Conservation (phyloP, 2,797 vertebrate species). For the Sebastes taczanowskii region DNA sequence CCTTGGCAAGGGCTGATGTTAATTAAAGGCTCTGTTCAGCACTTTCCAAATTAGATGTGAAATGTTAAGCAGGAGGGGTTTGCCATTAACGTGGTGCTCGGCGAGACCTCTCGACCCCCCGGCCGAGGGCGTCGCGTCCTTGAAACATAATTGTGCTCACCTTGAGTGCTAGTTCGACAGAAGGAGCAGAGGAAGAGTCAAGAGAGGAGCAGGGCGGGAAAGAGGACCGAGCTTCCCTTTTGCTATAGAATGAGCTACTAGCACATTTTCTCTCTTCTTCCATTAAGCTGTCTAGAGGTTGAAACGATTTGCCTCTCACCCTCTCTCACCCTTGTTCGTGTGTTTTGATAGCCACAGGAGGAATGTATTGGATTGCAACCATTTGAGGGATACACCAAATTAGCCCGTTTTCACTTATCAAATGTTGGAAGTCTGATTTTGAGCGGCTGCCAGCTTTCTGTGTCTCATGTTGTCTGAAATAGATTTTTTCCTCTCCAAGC, state of each 20-base stretch:
- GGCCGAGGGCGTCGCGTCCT: constrained; percentile 56
- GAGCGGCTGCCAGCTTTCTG: constrained; percentile 72
- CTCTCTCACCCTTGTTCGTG: constrained; percentile 23
- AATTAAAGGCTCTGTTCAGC: constrained; percentile 76
- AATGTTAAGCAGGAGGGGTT: constrained; percentile 72
- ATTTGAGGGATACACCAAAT: constrained; percentile 66
- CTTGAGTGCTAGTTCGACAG: constrained; percentile 52
- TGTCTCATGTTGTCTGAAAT: constrained; percentile 67
- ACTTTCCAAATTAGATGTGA: constrained; percentile 76
- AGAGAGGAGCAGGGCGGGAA: constrained; percentile 21
- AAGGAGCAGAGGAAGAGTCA: constrained; percentile 17
- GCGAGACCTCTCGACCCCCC: constrained; percentile 47
- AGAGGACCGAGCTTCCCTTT: constrained; percentile 18
- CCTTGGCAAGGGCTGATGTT: constrained; percentile 58
- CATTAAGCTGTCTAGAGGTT: constrained; percentile 50
- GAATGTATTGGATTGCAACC: constrained; percentile 66
- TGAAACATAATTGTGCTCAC: constrained; percentile 71
- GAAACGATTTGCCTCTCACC: constrained; percentile 50
- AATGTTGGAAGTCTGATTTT: constrained; percentile 65
- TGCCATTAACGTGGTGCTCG: constrained; percentile 42
- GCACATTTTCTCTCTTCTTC: constrained; percentile 22
- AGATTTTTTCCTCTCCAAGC: constrained; percentile 54
- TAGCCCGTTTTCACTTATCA: constrained; percentile 72
- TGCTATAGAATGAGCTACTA: constrained; percentile 36
- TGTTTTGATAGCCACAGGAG: constrained; percentile 63